Conservation (phyloP, 2,797 vertebrate genomes). For the Oreonectes daqikongensis region DNA sequence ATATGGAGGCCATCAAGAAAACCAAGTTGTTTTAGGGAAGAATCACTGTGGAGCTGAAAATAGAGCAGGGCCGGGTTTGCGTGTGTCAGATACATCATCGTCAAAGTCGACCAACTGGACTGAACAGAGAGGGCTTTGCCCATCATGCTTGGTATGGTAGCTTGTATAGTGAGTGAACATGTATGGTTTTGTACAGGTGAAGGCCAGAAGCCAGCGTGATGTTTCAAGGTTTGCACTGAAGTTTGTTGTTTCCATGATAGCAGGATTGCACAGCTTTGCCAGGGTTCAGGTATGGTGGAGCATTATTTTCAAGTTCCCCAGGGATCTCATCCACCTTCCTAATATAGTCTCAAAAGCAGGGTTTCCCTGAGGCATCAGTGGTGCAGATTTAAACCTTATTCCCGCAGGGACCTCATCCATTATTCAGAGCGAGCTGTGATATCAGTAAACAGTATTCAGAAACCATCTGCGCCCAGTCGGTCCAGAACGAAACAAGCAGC, state of each 20-base stretch:
- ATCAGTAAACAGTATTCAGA: conserved; percentile 42
- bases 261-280: conserved; percentile 9
- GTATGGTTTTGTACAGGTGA: not conserved
- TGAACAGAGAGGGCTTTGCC: not conserved
- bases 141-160: not conserved
- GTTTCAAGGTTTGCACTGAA: not conserved
- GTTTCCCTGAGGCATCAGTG: conserved; percentile 27
- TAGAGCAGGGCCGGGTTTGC: not conserved
- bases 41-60: conserved; percentile 26
- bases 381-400: conserved; percentile 19
- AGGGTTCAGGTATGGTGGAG: not conserved
- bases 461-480: conserved; percentile 39
- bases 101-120: conserved; percentile 27
- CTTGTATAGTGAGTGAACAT: not conserved
- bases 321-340: not conserved
- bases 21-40: conserved; percentile 19
- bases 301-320: not conserved
- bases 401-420: conserved; percentile 20
- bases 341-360: conserved; percentile 4
- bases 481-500: conserved; percentile 22
- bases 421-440: conserved; percentile 37
- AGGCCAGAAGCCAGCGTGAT: not conserved
- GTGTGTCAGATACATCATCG: conserved; percentile 38
- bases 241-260: not conserved
- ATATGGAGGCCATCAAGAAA: conserved; percentile 13